Conservation (phyloP, 1,140 invertebrate species). For the Dreissena polymorpha region DNA sequence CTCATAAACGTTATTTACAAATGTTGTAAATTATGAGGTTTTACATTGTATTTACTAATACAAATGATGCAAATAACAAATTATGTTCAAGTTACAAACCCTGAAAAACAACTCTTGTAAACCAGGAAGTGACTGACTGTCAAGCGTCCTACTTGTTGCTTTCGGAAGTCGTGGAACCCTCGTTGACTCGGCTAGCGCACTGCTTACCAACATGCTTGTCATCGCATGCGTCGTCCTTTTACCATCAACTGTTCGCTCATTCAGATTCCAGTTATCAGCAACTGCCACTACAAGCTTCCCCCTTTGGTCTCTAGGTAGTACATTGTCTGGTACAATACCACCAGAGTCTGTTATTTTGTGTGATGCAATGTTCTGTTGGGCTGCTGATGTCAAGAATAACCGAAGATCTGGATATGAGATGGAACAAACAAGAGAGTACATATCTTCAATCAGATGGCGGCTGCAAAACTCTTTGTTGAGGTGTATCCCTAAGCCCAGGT, state of each 20-base stretch:
- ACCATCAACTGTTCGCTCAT: constrained; percentile 42
- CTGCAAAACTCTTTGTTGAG: background rate
- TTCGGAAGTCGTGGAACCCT: background rate
- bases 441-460: background rate
- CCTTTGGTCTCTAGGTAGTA: constrained; percentile 1
- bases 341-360: background rate
- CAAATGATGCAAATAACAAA: no score
- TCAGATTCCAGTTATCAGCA: constrained; percentile 33
- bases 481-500: no score
- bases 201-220: constrained; percentile 40
- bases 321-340: background rate
- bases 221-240: constrained; percentile 46
- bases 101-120: no score
- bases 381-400: constrained; percentile 1
- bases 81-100: no score
- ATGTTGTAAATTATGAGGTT: no score
- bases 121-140: constrained; percentile 4
- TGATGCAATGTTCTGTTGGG: background rate
- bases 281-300: constrained; percentile 20
- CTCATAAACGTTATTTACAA: no score
- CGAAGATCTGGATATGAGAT: constrained; percentile 11
- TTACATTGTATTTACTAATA: no score
- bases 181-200: background rate
- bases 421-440: constrained; percentile 7
- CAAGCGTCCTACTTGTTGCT: background rate